phyloP scores from a whole-genome alignment of 2,113 vertebrate species.

The Heterotilapia buettikoferi region DNA sequence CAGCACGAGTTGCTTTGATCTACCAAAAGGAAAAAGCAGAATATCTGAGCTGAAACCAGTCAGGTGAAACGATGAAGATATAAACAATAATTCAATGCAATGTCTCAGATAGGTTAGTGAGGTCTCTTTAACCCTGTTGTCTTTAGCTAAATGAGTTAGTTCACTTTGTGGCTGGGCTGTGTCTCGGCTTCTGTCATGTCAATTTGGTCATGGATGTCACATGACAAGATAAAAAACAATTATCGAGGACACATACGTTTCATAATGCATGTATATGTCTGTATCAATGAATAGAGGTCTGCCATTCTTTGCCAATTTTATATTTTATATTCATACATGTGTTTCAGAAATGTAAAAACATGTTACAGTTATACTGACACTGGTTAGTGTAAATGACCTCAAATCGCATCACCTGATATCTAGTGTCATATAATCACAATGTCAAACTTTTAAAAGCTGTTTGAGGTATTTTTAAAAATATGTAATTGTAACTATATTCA shows the following conservation, averaged over 20 bases:
- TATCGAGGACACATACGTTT: rapidly evolving
- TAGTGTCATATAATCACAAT: not conserved
- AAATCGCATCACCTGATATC: not conserved
- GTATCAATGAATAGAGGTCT: not conserved
- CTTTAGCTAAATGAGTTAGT: not conserved
- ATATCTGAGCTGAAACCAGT: not conserved
- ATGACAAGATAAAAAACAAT: not conserved
- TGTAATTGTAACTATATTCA: not conserved
- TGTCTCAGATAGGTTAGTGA: not conserved
- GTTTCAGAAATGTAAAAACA: not conserved
- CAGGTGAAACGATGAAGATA: not conserved
- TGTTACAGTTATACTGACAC: not conserved
- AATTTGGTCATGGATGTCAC: not conserved
- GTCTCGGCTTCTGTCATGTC: not conserved
- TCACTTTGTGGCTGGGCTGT: not conserved
- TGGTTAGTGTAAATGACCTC: not conserved
- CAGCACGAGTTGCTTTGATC: not conserved
- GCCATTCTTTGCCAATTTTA: not conserved
- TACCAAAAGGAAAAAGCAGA: not conserved
- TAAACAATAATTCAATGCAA: not conserved
- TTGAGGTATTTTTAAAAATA: not conserved
- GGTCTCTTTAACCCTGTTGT: not conserved
- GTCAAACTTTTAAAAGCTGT: not conserved
- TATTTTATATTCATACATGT: not conserved
- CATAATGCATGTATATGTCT: rapidly evolving